phyloP scores from a whole-genome alignment of 2,113 vertebrate genomes.

The Pongo pygmaeus region DNA sequence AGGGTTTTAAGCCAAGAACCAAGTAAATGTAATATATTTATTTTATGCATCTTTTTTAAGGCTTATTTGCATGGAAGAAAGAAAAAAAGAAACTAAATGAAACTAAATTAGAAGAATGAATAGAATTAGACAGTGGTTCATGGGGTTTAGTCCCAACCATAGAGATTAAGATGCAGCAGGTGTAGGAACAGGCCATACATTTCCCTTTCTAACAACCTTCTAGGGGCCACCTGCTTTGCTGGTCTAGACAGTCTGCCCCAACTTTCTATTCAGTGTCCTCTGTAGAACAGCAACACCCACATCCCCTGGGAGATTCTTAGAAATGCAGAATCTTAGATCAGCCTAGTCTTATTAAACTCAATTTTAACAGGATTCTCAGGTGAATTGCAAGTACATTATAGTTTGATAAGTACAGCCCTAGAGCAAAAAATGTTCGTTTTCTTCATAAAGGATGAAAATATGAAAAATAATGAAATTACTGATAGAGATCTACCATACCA shows the following conservation, averaged over 20 bases:
- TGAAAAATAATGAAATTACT: not conserved
- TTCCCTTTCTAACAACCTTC: not conserved
- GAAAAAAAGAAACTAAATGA: not conserved
- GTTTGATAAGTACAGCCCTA: not conserved
- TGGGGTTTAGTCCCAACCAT: accelerated
- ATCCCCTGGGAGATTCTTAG: not conserved
- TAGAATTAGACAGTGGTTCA: not conserved
- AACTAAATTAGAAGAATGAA: not conserved
- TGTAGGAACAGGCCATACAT: not conserved
- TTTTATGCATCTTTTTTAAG: not conserved
- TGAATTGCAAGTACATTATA: not conserved
- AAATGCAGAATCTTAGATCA: not conserved
- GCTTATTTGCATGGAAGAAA: not conserved
- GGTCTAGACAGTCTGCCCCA: not conserved
- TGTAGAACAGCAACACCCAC: not conserved
- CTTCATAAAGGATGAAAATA: not conserved
- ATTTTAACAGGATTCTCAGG: not conserved
- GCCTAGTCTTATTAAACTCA: not conserved
- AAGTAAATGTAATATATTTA: not conserved
- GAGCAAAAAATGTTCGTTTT: not conserved
- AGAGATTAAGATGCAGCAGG: not conserved
- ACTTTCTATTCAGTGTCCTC: not conserved
- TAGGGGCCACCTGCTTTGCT: not conserved
- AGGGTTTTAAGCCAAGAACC: not conserved
- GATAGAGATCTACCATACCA: not conserved